phyloP scores from a whole-genome alignment of 1,140 invertebrate species.

The Arion vulgaris region DNA sequence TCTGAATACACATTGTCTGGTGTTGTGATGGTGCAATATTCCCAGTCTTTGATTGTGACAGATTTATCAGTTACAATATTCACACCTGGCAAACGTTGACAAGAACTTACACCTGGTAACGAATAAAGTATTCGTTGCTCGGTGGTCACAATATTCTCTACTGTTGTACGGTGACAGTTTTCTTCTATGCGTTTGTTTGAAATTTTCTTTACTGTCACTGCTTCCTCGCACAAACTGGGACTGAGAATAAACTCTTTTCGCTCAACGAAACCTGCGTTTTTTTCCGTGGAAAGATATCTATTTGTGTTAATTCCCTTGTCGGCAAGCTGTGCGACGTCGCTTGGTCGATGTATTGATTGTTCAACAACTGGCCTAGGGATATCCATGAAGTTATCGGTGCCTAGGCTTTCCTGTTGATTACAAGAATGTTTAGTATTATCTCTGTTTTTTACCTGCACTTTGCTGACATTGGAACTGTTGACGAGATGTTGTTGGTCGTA shows the following conservation, averaged over 20 bases:
- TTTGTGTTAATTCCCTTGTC: neutral
- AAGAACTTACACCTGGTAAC: neutral
- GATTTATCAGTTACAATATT: neutral
- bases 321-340: neutral
- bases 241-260: neutral
- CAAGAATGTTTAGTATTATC: too few relatives aligned
- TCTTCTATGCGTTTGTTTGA: neutral
- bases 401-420: neutral
- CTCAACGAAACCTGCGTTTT: neutral
- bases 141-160: constrained; percentile 10
- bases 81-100: neutral
- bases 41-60: neutral
- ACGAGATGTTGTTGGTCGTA: too few relatives aligned
- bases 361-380: neutral
- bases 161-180: neutral
- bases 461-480: too few relatives aligned
- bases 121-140: neutral
- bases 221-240: neutral
- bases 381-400: neutral
- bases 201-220: neutral
- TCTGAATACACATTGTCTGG: neutral
- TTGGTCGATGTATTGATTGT: neutral
- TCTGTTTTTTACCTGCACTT: too few relatives aligned
- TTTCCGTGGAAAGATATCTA: neutral
- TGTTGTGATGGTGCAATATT: neutral